Percentiles rank a stretch among this genome's conserved stretches.
These are phyloP conservation scores for Drosophila siamana DNA, from an alignment of 2,888 invertebrate genomes.

Conservation along the genomic window DNA sequence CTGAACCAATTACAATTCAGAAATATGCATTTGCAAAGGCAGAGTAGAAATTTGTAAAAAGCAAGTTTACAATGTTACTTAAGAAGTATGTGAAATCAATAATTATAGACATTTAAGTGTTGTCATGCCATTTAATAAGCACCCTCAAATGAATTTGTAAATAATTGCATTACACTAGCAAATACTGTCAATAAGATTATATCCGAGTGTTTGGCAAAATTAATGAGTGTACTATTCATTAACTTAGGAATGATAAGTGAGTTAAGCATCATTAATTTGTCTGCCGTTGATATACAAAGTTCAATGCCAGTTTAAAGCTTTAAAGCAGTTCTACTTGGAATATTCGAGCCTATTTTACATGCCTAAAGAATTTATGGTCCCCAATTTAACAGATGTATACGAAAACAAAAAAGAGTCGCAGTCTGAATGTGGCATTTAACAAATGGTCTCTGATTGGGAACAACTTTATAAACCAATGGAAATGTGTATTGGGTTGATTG, in stretches of 20 bases:
- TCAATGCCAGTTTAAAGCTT: conserved; percentile 29
- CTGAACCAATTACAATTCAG: no score
- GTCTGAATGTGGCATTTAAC: conserved; percentile 6
- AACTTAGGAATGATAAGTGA: conserved; percentile 26
- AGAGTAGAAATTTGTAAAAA: no score
- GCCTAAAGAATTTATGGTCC: conserved; percentile 4
- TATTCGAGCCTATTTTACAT: conserved; percentile 10
- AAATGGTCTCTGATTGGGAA: conserved; percentile 51
- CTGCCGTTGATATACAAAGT: conserved; percentile 15
- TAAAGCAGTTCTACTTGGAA: conserved; percentile 12
- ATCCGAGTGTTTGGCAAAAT: not conserved
- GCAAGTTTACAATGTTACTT: not conserved
- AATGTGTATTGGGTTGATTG: conserved; percentile 25
- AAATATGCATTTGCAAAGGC: no score
- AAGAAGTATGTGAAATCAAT: not conserved
- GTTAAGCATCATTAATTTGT: conserved; percentile 24
- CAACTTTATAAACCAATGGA: conserved; percentile 53
- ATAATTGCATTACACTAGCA: conserved; percentile 1
- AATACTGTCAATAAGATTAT: not conserved
- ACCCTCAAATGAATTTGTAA: conserved; percentile 6
- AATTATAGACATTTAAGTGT: not conserved
- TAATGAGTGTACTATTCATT: conserved; percentile 28
- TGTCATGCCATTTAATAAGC: conserved; percentile 11
- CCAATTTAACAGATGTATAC: not conserved
- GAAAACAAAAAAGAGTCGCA: conserved; percentile 11